These are phyloP conservation scores for Catagonus wagneri DNA, from an alignment of 2,113 vertebrate genomes.

Conservation along the genomic window DNA sequence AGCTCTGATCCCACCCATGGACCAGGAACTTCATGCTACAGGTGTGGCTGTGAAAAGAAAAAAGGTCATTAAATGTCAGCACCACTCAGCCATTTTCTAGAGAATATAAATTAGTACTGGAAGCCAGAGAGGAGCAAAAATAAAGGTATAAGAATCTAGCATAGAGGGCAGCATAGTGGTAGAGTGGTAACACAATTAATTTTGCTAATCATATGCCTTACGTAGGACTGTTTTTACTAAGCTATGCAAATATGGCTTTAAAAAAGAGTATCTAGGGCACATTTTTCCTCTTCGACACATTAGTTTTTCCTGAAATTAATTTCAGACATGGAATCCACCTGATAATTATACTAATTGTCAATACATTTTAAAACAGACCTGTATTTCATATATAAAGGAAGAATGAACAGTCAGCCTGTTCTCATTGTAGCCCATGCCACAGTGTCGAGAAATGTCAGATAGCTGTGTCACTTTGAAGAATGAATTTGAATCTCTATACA, in stretches of 20 bases:
- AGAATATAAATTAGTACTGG: background rate
- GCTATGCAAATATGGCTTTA: background rate
- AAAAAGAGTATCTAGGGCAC: background rate
- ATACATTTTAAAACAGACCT: background rate
- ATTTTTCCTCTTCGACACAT: background rate
- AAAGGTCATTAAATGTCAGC: background rate
- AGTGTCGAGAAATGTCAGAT: background rate
- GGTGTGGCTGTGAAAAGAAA: too few species aligned
- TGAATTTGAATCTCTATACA: background rate
- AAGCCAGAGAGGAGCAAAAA: background rate
- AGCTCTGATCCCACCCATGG: too few species aligned
- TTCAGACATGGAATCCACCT: background rate
- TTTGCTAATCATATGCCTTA: background rate
- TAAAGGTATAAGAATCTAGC: background rate
- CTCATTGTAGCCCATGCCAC: background rate
- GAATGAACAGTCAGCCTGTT: background rate
- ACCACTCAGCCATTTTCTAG: background rate
- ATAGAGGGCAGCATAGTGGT: rapidly evolving
- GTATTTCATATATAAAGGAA: background rate
- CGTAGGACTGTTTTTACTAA: background rate
- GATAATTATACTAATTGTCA: background rate
- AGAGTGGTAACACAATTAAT: background rate
- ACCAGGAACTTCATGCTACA: too few species aligned
- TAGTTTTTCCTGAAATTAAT: background rate
- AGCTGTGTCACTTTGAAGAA: background rate